Conservation (phyloP, 35 echinoderm and acorn worm genomes). For the Ophioderma brevispina region DNA sequence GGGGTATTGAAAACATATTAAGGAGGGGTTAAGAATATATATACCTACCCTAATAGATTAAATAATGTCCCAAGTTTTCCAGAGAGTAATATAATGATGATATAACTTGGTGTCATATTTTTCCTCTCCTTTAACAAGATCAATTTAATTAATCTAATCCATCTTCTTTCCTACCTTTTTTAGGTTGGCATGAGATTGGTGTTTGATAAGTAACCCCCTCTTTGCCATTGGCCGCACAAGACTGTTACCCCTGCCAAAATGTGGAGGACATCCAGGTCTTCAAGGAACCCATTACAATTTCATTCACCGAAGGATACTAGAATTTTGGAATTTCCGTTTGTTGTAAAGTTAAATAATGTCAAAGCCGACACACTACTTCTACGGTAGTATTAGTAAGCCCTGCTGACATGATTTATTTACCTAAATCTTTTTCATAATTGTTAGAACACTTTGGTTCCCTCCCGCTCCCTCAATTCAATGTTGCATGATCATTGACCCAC, state of each 20-base stretch:
- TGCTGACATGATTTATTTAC: no score
- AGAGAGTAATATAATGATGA: background rate
- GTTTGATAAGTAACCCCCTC: slow-evolving; percentile 29
- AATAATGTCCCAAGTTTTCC: background rate
- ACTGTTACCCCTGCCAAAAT: slow-evolving; percentile 44
- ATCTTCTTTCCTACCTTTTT: background rate
- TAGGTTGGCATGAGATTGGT: slow-evolving; percentile 47
- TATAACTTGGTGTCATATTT: background rate
- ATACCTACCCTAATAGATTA: background rate
- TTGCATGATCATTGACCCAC: no score
- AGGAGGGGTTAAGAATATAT: no score
- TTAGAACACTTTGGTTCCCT: no score
- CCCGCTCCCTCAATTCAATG: no score
- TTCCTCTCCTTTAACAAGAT: background rate
- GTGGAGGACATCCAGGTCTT: background rate
- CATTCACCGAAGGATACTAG: slow-evolving; percentile 38
- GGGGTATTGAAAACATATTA: no score
- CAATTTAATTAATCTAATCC: background rate
- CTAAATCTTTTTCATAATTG: no score
- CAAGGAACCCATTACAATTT: background rate
- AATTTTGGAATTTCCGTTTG: slow-evolving; percentile 41
- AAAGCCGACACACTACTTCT: no score
- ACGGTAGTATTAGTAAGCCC: no score
- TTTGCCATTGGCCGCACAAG: slow-evolving; percentile 3
- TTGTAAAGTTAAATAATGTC: slow-evolving; percentile 33